Conservation (phyloP, 2,113 vertebrate genomes). For the Ariopsis seemanni region DNA sequence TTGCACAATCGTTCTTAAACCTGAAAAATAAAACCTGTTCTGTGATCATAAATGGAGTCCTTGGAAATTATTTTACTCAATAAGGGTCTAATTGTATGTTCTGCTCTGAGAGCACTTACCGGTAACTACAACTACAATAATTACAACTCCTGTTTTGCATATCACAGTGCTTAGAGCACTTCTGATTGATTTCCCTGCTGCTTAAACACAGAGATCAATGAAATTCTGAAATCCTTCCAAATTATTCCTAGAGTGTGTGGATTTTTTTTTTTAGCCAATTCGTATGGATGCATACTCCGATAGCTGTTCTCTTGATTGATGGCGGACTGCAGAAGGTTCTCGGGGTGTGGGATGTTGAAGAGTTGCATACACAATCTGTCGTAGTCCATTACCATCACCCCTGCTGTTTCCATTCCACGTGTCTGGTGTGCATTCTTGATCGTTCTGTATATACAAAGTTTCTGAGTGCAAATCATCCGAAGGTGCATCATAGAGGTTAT, state of each 20-base stretch:
- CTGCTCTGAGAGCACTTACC: background rate
- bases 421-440: background rate
- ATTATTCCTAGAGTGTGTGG: no score
- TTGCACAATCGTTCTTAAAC: background rate
- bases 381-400: background rate
- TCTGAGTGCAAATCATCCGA: background rate
- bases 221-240: background rate
- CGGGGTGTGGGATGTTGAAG: slow-evolving; percentile 30
- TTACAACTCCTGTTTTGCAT: background rate
- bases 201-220: background rate
- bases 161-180: background rate
- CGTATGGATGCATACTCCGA: slow-evolving; percentile 31
- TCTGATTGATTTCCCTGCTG: background rate
- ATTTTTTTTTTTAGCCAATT: background rate
- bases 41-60: background rate
- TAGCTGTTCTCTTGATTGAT: background rate
- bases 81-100: background rate
- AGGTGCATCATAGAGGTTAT: background rate
- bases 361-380: slow-evolving; percentile 26
- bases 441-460: background rate
- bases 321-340: background rate
- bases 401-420: background rate
- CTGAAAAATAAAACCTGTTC: background rate
- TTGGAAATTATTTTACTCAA: background rate
- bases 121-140: background rate